Base-by-base conservation (phyloP, 1,140 invertebrate species). In the Lepidostoma basale region DNA sequence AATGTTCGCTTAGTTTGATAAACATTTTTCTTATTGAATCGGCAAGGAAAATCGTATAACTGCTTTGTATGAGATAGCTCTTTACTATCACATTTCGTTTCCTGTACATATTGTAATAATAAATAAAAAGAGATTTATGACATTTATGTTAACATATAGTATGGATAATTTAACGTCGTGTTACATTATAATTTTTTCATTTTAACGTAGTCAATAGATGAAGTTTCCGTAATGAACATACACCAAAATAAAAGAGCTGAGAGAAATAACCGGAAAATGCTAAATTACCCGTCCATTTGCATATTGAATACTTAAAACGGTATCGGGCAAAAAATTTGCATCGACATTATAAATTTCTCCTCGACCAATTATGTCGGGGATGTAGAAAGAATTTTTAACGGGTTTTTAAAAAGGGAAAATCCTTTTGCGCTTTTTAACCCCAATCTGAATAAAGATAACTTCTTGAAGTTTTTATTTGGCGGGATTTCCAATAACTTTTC, bases 391-490 rank as follows among this genome's bases (percentile, higher is more conserved):
- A 54, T 54, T 30, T 54, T 54, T 23, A 16, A 33, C 0, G 9
- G 10, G 16, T n/a, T 26, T 28, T 54, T 52, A 10, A 10, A 26
- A 9, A n/a, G 18, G 23, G 12, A 25, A 26, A 28, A 28, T 18
- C 4, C 14, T 30, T 54, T 54, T 54, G 16, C 12, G 26, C 26
- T 16, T 54, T 33, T 33, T 54, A 54, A 54, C 23, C 12, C 26
- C 49, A 54, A 54, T 54, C 26, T 54, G 26, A 54, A 54, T 54
- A 54, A 54, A 54, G 49, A 54, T 54, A 16, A 54, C 12, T 28
- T 28, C 16, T 54, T 54, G 30, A 54, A 54, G 30, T 12, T 52
- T 30, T 52, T 52, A 52, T 28, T 52, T 52, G 44, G 10, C 12
- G 23, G 47, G n/a, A 28, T 52, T 26, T 26, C 16, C 3, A 52